Percentiles rank a stretch among this genome's conserved stretches.
These are phyloP conservation scores for Orestias chungarensis DNA, from an alignment of 2,797 vertebrate species.

Conservation along the genomic window DNA sequence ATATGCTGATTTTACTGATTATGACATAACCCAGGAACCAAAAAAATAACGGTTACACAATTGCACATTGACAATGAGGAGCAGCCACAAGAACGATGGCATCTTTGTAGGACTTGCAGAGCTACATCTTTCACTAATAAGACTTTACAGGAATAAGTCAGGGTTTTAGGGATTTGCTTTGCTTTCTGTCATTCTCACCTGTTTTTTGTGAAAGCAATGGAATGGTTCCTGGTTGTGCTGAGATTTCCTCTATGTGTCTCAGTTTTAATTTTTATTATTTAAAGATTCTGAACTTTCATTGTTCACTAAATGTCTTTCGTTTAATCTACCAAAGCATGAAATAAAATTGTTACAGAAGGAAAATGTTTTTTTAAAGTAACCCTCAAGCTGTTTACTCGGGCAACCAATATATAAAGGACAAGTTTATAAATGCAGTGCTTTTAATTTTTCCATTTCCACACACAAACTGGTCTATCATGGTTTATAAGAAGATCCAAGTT, in stretches of 20 bases:
- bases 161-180: neutral
- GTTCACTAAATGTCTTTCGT: neutral
- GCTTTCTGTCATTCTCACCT: neutral
- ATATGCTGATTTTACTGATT: too few species aligned
- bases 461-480: neutral
- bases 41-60: too few species aligned
- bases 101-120: neutral
- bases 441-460: neutral
- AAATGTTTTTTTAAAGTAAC: neutral
- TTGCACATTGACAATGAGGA: neutral
- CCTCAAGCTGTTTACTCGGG: neutral
- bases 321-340: too few species aligned
- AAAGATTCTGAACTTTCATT: neutral
- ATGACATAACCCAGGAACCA: too few species aligned
- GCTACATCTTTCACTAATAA: neutral
- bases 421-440: neutral
- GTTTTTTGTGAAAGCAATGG: too few species aligned
- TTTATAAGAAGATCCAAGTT: neutral
- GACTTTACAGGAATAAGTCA: neutral
- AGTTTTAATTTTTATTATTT: neutral
- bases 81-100: neutral
- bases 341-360: neutral
- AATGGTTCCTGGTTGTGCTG: neutral
- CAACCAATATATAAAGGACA: conserved; percentile 6
- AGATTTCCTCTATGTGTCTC: neutral